Percentiles rank a stretch among this genome's conserved stretches.
phyloP scores from a whole-genome alignment of 2,888 invertebrate species.

The Microplitis deprimator region DNA sequence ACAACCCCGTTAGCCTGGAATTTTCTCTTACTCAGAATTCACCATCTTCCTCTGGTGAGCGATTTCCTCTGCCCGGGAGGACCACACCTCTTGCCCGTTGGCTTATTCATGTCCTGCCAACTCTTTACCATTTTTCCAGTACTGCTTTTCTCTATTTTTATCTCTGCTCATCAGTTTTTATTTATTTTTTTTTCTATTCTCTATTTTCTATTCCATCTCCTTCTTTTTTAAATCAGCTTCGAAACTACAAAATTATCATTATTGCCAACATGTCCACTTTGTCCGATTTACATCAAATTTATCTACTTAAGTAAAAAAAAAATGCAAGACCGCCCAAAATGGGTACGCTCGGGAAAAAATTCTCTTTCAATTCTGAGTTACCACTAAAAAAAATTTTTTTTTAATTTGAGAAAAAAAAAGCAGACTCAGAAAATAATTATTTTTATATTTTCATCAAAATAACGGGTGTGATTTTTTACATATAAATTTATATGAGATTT shows the following conservation, averaged over 20 bases:
- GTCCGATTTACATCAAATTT: neutral
- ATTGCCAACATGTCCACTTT: neutral
- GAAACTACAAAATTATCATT: too few species aligned
- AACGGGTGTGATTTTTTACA: neutral
- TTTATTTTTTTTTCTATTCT: neutral
- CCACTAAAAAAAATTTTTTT: neutral
- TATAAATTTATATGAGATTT: neutral
- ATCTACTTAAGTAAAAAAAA: neutral
- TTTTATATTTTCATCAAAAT: neutral
- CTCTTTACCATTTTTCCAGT: slow-evolving; percentile 25
- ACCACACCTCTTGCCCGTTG: slow-evolving; percentile 68
- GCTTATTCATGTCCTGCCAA: slow-evolving; percentile 63
- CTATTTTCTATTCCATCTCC: neutral
- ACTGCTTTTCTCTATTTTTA: neutral
- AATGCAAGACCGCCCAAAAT: too few species aligned
- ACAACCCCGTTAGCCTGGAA: slow-evolving; percentile 19
- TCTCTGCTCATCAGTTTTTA: too few species aligned
- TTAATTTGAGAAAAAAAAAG: neutral
- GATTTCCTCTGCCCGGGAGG: slow-evolving; percentile 66
- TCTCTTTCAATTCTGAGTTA: neutral
- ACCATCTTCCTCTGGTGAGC: slow-evolving; percentile 66
- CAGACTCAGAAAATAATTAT: neutral
- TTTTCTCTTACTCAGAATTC: slow-evolving; percentile 45
- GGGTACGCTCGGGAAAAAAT: neutral
- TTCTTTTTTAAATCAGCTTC: too few species aligned